Conservation (phyloP, 1,140 invertebrate species). For the Diachasmimorpha longicaudata region DNA sequence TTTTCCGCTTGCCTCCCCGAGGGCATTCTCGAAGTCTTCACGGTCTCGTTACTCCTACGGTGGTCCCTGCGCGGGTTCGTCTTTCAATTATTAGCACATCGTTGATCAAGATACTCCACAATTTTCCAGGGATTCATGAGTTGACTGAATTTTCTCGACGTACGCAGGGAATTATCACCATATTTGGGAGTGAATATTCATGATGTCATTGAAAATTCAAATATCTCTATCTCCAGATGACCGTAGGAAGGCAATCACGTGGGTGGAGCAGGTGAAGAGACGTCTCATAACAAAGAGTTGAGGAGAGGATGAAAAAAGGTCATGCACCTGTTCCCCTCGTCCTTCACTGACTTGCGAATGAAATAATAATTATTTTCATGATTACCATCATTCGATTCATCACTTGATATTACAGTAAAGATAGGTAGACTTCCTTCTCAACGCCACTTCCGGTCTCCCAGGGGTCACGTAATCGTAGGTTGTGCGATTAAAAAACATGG, state of each 20-base stretch:
- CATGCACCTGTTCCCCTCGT: not conserved
- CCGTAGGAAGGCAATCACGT: not conserved
- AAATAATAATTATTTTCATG: not conserved
- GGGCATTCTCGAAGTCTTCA: not conserved
- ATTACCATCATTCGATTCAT: not conserved
- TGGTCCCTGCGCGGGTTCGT: not conserved
- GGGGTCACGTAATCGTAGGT: not conserved
- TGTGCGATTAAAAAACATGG: conserved; percentile 6
- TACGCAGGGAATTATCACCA: no score
- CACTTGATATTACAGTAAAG: not conserved
- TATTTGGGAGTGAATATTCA: no score
- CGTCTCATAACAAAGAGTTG: not conserved
- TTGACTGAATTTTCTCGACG: no score
- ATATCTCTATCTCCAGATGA: not conserved
- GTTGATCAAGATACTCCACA: not conserved
- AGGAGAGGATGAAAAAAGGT: not conserved
- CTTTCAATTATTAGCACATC: not conserved
- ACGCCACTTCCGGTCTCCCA: not conserved
- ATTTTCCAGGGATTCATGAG: no score
- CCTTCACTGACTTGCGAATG: not conserved
- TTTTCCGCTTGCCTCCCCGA: not conserved
- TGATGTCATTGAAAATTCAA: not conserved
- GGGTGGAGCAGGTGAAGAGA: not conserved
- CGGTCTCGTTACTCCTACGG: not conserved
- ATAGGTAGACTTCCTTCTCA: not conserved